A percentile compares a stretch with the other conserved stretches of the same genome.
Evolutionary conservation across 1,140 invertebrate genomes (phyloP).

Genomic region (Drosophila navojoa): DNA sequence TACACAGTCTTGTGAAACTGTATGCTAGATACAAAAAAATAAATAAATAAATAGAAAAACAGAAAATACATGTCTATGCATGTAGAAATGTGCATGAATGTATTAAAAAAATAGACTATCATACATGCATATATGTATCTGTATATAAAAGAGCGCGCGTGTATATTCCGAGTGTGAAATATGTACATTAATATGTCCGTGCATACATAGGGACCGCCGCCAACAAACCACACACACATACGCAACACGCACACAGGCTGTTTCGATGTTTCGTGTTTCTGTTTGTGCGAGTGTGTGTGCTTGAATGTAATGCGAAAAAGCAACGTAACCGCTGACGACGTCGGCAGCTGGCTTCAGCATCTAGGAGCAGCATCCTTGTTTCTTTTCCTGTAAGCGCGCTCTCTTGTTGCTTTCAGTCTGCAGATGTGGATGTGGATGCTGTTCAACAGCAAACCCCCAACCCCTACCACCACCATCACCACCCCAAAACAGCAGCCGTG

Average conservation of each 20-base stretch:
- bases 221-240: slow-evolving; percentile 53
- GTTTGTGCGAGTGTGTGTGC: slow-evolving; percentile 17
- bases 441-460: slow-evolving; percentile 47
- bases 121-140: neutral
- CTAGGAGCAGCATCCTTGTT: slow-evolving; percentile 64
- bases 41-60: slow-evolving; percentile 34
- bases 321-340: slow-evolving; percentile 72
- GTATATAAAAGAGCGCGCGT: slow-evolving; percentile 28
- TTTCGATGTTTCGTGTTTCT: neutral
- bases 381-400: slow-evolving; percentile 63
- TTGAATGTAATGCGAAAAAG: slow-evolving; percentile 39
- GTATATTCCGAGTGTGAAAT: slow-evolving; percentile 64
- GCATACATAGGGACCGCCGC: slow-evolving; percentile 58
- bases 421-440: slow-evolving; percentile 70
- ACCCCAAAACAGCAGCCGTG: slow-evolving; percentile 12
- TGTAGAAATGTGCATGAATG: slow-evolving; percentile 37
- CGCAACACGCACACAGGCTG: slow-evolving; percentile 3
- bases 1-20: slow-evolving; percentile 51
- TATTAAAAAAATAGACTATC: slow-evolving; percentile 30
- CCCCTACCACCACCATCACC: slow-evolving; percentile 12
- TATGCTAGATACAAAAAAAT: slow-evolving; percentile 48
- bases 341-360: slow-evolving; percentile 51
- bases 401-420: slow-evolving; percentile 44
- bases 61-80: slow-evolving; percentile 41
- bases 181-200: slow-evolving; percentile 34